These are phyloP conservation scores for Sylvilagus bachmani DNA, from an alignment of 2,113 vertebrate species.

Conservation along the genomic window DNA sequence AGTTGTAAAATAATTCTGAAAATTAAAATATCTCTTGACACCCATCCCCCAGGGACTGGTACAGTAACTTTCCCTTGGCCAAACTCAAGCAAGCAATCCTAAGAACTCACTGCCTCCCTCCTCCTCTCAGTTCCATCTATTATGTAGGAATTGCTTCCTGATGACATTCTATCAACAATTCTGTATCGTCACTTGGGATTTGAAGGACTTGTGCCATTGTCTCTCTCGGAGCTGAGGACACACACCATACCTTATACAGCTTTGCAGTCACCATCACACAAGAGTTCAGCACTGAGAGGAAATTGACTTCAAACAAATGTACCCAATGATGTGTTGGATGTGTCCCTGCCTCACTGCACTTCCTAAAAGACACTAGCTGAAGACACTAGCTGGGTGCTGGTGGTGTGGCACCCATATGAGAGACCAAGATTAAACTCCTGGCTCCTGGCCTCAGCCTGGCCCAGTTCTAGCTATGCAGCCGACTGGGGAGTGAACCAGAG, in stretches of 20 bases:
- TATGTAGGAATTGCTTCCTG: background rate
- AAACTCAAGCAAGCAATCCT: background rate
- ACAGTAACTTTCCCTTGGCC: background rate
- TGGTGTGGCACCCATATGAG: too few species aligned
- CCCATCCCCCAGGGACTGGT: background rate
- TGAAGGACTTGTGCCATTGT: background rate
- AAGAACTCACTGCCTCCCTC: background rate
- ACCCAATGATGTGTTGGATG: background rate
- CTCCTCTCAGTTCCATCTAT: background rate
- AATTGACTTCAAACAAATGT: constrained; percentile 10
- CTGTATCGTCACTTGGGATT: background rate
- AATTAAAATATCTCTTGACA: constrained; percentile 14
- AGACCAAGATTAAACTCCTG: too few species aligned
- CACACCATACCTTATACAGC: background rate
- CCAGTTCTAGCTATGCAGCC: too few species aligned
- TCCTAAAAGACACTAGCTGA: background rate
- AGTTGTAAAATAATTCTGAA: constrained; percentile 35
- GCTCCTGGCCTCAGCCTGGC: too few species aligned
- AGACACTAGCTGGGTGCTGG: too few species aligned
- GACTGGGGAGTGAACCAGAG: too few species aligned
- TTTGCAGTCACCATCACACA: background rate
- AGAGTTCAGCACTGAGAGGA: background rate
- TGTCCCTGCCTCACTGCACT: background rate
- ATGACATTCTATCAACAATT: background rate
- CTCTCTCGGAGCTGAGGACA: background rate